Conservation (phyloP, 2,888 invertebrate species). For the Coleophora flavipennella region DNA sequence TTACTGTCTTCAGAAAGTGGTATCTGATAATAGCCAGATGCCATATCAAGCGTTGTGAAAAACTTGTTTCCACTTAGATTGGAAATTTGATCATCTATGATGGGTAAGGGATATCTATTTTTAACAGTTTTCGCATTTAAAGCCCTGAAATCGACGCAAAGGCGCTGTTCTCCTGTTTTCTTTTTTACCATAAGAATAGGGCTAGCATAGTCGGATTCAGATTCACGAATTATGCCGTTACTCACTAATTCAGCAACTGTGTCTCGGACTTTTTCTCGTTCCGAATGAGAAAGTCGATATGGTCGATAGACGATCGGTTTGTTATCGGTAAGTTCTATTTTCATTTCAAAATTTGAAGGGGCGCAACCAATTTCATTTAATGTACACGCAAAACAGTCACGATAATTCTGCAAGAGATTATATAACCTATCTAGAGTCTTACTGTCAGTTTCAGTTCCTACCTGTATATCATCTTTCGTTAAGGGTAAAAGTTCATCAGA, state of each 20-base stretch:
- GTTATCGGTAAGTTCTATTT: too few species aligned
- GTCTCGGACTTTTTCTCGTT: not conserved
- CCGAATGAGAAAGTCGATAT: too few species aligned
- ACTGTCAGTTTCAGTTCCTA: too few species aligned
- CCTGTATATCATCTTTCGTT: too few species aligned
- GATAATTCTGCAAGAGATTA: not conserved
- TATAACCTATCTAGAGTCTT: too few species aligned
- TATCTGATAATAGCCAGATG: not conserved
- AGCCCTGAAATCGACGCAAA: not conserved
- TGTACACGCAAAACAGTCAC: not conserved
- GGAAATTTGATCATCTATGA: not conserved
- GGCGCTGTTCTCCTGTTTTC: not conserved
- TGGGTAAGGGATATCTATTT: not conserved
- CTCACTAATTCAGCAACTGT: not conserved
- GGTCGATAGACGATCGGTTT: too few species aligned
- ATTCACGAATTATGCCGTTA: not conserved
- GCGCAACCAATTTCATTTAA: not conserved
- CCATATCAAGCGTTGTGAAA: not conserved
- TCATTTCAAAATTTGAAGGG: too few species aligned
- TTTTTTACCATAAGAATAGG: not conserved
- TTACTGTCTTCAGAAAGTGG: not conserved
- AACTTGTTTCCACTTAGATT: not conserved
- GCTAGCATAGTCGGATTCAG: not conserved
- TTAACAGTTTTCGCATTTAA: not conserved
- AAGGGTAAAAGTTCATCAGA: too few species aligned